These are phyloP conservation scores for Bicyclus anynana DNA, from an alignment of 1,140 invertebrate genomes.

Conservation along the genomic window DNA sequence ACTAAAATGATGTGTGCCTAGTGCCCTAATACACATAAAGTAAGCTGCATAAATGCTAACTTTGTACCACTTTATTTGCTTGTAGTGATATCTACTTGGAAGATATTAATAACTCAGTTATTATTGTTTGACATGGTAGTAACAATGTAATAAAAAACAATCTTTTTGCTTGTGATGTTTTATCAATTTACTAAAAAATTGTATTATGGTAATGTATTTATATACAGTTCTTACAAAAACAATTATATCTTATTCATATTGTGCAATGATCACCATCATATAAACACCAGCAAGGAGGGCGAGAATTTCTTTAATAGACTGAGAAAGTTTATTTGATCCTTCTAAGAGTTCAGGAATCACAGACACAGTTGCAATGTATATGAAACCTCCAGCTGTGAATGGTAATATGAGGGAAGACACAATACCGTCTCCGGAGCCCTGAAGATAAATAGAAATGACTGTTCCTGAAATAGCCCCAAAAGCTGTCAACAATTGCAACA, in stretches of 20 bases:
- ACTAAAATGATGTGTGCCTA: too few species aligned
- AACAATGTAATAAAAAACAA: not conserved
- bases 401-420: constrained; percentile 93
- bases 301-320: constrained; percentile 91
- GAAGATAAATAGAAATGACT: constrained; percentile 88
- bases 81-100: too few species aligned
- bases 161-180: constrained; percentile 42
- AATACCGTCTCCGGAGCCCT: constrained; percentile 84
- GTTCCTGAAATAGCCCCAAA: constrained; percentile 96
- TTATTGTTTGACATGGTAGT: not conserved
- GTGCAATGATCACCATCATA: constrained; percentile 95
- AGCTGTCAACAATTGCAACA: constrained; percentile 94
- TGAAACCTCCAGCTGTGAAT: constrained; percentile 98
- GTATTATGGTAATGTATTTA: constrained; percentile 5
- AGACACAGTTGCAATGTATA: constrained; percentile 98
- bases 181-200: constrained; percentile 29
- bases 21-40: too few species aligned
- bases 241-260: constrained; percentile 83
- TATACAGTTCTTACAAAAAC: constrained; percentile 22
- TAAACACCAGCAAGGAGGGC: constrained; percentile 90
- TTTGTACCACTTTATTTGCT: too few species aligned
- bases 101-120: too few species aligned
- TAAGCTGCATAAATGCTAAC: too few species aligned
- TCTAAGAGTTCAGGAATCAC: constrained; percentile 96
- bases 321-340: constrained; percentile 87